These are phyloP conservation scores for Phengaris alcon DNA, from an alignment of 2,888 invertebrate genomes.

Conservation along the genomic window DNA sequence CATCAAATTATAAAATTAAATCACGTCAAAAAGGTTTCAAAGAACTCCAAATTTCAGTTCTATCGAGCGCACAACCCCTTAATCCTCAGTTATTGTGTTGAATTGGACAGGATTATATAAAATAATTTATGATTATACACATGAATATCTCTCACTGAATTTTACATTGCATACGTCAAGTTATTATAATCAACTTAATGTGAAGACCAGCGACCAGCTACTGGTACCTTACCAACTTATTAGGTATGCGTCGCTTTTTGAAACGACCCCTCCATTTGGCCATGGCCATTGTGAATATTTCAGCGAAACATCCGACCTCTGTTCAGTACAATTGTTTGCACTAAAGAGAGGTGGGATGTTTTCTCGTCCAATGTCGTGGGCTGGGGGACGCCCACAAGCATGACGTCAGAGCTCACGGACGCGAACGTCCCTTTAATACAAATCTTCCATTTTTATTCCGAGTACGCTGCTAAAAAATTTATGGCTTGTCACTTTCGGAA, in stretches of 20 bases:
- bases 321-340: background rate
- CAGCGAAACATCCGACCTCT: too few relatives aligned
- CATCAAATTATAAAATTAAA: too few relatives aligned
- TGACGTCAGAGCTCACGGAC: background rate
- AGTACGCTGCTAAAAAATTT: background rate
- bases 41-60: too few relatives aligned
- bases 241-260: too few relatives aligned
- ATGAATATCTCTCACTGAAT: background rate
- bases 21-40: too few relatives aligned
- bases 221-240: too few relatives aligned
- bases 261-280: too few relatives aligned
- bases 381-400: background rate
- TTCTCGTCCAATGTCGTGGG: conserved; percentile 7
- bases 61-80: background rate
- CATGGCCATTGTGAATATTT: too few relatives aligned
- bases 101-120: background rate
- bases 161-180: too few relatives aligned
- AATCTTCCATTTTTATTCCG: background rate
- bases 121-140: background rate
- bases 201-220: too few relatives aligned
- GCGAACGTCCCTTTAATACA: background rate
- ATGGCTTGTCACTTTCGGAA: background rate
- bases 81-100: background rate
- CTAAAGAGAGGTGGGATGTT: background rate
- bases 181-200: too few relatives aligned